Evolutionary conservation across 2,888 invertebrate species (phyloP).

Genomic region (Drosophila melanocephala): DNA sequence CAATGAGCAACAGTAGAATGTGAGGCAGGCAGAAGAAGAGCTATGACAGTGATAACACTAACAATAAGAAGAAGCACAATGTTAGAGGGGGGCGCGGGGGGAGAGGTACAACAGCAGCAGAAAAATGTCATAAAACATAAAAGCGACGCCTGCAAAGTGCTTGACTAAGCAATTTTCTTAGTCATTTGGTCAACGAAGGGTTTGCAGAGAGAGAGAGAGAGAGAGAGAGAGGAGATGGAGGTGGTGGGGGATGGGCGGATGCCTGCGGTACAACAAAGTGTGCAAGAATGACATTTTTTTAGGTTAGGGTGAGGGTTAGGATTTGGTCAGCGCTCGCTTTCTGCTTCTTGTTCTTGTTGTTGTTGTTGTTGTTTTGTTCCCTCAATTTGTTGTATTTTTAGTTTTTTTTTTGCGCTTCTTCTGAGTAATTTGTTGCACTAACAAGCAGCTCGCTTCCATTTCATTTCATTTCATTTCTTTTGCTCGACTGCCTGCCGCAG

Average conservation of each 20-base stretch:
- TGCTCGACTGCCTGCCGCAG: conserved; percentile 38
- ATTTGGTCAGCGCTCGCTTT: conserved; percentile 20
- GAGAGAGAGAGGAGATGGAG: background rate
- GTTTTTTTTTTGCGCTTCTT: conserved; percentile 30
- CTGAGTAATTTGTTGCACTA: conserved; percentile 77
- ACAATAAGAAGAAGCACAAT: conserved; percentile 31
- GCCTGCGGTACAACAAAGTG: conserved; percentile 15
- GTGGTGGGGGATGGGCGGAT: background rate
- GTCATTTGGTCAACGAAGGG: conserved; percentile 68
- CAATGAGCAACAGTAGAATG: background rate
- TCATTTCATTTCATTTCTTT: conserved; percentile 71
- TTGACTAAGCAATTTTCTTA: conserved; percentile 77
- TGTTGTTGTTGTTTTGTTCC: conserved; percentile 1
- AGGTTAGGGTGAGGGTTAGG: conserved; percentile 11
- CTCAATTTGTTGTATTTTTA: background rate
- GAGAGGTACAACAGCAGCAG: conserved; percentile 10
- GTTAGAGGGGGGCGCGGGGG: background rate
- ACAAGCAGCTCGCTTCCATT: conserved; percentile 74
- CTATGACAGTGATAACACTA: conserved; percentile 49
- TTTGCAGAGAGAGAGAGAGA: background rate
- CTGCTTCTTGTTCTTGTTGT: background rate
- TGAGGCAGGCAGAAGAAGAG: conserved; percentile 1
- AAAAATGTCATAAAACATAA: conserved; percentile 75
- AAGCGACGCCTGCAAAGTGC: conserved; percentile 76
- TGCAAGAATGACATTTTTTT: conserved; percentile 35